A percentile compares a stretch with the other conserved stretches of the same genome.
These are phyloP conservation scores for Charina bottae DNA, from an alignment of 2,113 vertebrate genomes.

Conservation along the genomic window DNA sequence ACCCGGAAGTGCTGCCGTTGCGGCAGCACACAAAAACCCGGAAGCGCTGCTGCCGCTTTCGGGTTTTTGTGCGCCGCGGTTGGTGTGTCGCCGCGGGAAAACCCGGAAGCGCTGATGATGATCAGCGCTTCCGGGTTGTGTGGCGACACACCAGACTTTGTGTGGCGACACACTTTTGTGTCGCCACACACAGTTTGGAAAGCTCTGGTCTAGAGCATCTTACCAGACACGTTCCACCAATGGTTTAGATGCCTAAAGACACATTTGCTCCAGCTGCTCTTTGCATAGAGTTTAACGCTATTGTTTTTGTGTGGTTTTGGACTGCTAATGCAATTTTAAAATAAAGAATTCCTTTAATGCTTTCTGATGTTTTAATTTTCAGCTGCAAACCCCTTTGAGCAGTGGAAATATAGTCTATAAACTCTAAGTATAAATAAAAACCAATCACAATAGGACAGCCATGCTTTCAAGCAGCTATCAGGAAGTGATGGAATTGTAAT, in stretches of 20 bases:
- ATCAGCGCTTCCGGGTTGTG: too few relatives aligned
- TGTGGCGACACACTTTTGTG: too few relatives aligned
- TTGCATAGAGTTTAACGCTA: background rate
- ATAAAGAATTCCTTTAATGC: background rate
- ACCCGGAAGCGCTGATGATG: too few relatives aligned
- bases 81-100: too few relatives aligned
- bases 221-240: background rate
- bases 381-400: background rate
- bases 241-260: background rate
- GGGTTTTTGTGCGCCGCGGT: too few relatives aligned
- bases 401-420: background rate
- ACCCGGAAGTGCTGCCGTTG: too few relatives aligned
- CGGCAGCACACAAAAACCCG: too few relatives aligned
- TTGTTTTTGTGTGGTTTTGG: background rate
- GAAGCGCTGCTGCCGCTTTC: too few relatives aligned
- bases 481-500: background rate
- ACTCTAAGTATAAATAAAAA: background rate
- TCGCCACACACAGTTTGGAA: too few relatives aligned
- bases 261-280: background rate
- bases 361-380: background rate
- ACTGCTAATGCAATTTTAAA: background rate
- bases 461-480: background rate
- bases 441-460: background rate
- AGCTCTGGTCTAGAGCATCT: background rate
- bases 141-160: too few relatives aligned